phyloP scores from a whole-genome alignment of 2,888 invertebrate genomes.

The Rhingia campestris region DNA sequence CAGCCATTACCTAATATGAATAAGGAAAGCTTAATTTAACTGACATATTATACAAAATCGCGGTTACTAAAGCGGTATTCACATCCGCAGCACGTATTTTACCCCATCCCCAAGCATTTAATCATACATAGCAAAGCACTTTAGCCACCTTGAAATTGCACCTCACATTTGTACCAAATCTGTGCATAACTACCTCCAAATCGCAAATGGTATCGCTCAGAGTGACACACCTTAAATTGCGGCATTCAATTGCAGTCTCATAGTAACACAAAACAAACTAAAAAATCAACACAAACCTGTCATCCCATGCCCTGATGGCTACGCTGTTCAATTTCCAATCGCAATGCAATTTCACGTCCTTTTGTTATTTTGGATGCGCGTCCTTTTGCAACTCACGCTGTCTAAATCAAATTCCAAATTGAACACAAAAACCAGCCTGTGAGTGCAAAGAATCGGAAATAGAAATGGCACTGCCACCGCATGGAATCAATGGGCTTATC shows the following conservation, averaged over 20 bases:
- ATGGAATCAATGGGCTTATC: conserved; percentile 3
- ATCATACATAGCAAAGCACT: no score
- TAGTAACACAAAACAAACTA: not conserved
- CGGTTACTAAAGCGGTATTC: no score
- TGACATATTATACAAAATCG: no score
- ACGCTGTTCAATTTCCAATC: conserved; percentile 36
- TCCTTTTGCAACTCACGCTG: conserved; percentile 20
- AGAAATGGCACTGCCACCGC: conserved; percentile 5
- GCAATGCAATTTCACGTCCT: conserved; percentile 36
- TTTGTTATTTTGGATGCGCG: conserved; percentile 14
- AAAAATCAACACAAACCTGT: not conserved
- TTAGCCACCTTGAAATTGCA: no score
- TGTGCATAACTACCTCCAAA: no score
- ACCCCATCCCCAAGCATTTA: no score
- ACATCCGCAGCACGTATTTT: no score
- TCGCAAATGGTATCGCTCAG: no score
- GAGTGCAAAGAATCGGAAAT: conserved; percentile 21
- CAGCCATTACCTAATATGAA: no score
- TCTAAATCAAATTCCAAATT: conserved; percentile 22
- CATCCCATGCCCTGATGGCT: not conserved
- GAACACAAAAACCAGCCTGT: conserved; percentile 2
- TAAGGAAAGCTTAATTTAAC: no score
- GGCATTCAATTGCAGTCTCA: not conserved
- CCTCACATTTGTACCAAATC: no score
- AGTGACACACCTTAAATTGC: not conserved